Percentiles rank a stretch among this genome's conserved stretches.
These are phyloP conservation scores for Gymnothorax reevesii DNA, from an alignment of 2,797 vertebrate genomes.

Conservation along the genomic window DNA sequence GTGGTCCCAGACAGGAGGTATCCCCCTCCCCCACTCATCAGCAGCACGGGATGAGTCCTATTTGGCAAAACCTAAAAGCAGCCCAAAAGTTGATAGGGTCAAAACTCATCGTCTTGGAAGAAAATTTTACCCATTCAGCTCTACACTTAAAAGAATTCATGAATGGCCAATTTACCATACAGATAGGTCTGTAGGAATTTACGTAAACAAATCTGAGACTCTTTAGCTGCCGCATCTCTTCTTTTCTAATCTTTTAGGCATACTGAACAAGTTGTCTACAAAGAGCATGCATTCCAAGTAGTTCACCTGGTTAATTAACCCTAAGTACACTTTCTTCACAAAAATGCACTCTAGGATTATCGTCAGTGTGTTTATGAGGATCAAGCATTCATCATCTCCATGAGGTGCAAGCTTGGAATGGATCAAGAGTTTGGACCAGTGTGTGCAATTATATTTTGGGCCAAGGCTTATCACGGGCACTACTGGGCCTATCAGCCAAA, in stretches of 20 bases:
- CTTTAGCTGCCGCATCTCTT: no score
- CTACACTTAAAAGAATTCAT: conserved; percentile 23
- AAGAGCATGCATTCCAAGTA: background rate
- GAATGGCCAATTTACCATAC: conserved; percentile 8
- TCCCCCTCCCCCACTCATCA: conserved; percentile 93
- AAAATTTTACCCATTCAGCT: background rate
- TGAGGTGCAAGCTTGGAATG: no score
- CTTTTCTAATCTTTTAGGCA: background rate
- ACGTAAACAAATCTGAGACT: no score
- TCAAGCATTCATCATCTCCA: no score
- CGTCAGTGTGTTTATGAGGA: background rate
- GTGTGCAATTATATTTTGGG: no score
- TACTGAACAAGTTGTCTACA: background rate
- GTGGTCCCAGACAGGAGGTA: conserved; percentile 92
- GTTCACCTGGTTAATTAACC: background rate
- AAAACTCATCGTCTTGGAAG: background rate
- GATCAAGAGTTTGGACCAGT: no score
- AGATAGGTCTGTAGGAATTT: no score
- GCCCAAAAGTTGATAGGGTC: background rate
- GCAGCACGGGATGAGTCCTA: conserved; percentile 89
- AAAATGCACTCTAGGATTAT: background rate
- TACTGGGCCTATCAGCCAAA: no score
- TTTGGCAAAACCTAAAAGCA: conserved; percentile 85
- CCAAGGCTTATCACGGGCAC: no score
- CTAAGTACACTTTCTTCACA: background rate